Evolutionary conservation across 1,140 invertebrate species (phyloP), one percentile per base, ranked within the genome.

Genomic region (Drosophila melanogaster): DNA sequence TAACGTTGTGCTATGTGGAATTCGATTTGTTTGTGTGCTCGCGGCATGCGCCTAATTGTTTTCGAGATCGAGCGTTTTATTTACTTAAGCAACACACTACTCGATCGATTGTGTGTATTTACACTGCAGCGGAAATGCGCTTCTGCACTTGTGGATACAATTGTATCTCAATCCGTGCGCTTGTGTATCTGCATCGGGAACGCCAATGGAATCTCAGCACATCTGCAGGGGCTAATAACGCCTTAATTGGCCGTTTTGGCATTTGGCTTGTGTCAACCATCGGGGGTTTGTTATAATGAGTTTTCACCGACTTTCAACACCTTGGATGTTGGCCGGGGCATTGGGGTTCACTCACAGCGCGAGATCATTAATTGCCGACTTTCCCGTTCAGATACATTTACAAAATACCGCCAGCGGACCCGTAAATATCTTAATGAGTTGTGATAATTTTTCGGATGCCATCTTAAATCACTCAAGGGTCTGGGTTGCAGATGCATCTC

Each of bases 201-300:
- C 47, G 47, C 24, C 26, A 69, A 17, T 54, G 59, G 15, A 33
- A 14, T 14, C 37, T 22, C 30, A 47, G 24, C 40, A 14, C 30
- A 55, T 74, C 78, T 57, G 58, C 44, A 71, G 19, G 60, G 59
- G 59, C 44, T 64, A 66, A 66, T 66, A 66, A 66, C 58, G 67
- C 57, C 75, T 86, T 86, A 87, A 87, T 87, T 80, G 75, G 76
- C 62, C 43, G 43, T 41, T 49, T 69, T 55, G 79, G 84, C 84
- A 87, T 89, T 87, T 89, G 84, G 84, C 53, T 83, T 83, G 49
- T 87, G 84, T 87, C 84, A 87, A 79, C 84, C 43, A 58, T 62
- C 79, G 58, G 67, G 61, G 60, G 22, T 74, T 84, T 79, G 79
- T 81, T 87, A 77, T 89, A 87, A 87, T 87, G 84, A 83, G 71